Evolutionary conservation across 2,888 invertebrate genomes (phyloP), one percentile per base, ranked within the genome.

Genomic region (Pseudoips prasinana): DNA sequence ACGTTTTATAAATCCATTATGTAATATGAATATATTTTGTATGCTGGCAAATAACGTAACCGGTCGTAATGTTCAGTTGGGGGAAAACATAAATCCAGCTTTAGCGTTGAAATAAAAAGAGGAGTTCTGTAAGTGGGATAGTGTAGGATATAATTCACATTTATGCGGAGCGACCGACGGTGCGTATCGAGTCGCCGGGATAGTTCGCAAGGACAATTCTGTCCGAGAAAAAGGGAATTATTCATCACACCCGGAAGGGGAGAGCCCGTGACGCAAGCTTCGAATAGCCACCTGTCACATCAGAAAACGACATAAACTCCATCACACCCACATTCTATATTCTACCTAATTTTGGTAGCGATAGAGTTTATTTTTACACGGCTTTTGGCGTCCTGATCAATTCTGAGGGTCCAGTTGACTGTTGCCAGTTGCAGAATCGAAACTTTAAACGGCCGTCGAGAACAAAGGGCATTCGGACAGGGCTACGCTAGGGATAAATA

Each of bases 241-340:
- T 88, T 88, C 87, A 88, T 87, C 87, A 82, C 86, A 87, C 88
- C 87, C 88, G 88, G 88, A 88, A 88, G 87, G 87, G 88, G 87
- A 87, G 87, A 87, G 78, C 64, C 77, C 78, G 75, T 87, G 88
- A 86, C 87, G 88, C 87, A 87, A 88, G 83, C 74, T 76, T 77
- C 76, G 85, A 80, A 83, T 81, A 77, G 80, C 82, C 82, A 79
- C 75, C 75, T 73, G 75, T 66, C 58, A 38, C 52, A 50, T 41
- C 10, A 35, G 39, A 45, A 5, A 77, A 70, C 29, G 71, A 36
- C 69, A 31, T 61, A 83, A 69, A 58, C 33, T 34, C 63, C 55
- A 22, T 7, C 20, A 7, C 11, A 8, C 1, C 10, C 22, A 9
- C 39, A 22, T 36, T 18, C 27, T 22, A 45, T 49, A 58, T 50